Evolutionary conservation across 2,797 vertebrate species (phyloP).

Genomic region (Pangasius krempfi): DNA sequence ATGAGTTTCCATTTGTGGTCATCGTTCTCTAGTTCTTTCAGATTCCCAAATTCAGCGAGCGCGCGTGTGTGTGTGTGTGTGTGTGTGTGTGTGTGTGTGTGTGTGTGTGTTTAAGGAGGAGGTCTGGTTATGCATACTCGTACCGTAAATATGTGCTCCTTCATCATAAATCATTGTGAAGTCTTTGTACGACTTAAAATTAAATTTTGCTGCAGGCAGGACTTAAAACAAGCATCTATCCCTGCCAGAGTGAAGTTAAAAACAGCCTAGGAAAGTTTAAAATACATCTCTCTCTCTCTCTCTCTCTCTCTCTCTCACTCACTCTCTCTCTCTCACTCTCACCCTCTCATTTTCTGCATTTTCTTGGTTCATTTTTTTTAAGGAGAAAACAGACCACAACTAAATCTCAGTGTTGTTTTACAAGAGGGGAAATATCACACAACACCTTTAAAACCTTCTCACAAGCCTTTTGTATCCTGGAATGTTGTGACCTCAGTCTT

Average conservation of each 20-base stretch:
- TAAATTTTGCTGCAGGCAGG: neutral
- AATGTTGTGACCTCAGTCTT: constrained; percentile 28
- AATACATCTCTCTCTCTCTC: neutral
- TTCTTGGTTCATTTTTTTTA: neutral
- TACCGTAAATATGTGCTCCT: neutral
- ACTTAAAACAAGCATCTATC: neutral
- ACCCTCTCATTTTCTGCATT: neutral
- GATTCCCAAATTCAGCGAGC: neutral
- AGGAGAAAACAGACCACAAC: neutral
- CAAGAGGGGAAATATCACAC: constrained; percentile 4
- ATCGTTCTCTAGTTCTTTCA: neutral
- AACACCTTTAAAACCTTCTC: constrained; percentile 23
- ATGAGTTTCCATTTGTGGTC: neutral
- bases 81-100: neutral
- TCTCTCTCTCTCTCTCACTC: neutral
- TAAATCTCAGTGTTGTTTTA: constrained; percentile 23
- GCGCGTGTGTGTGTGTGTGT: neutral
- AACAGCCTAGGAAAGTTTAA: neutral
- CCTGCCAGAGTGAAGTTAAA: neutral
- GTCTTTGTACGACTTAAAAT: neutral
- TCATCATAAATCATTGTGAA: neutral
- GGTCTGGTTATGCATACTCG: neutral
- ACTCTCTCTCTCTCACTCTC: neutral
- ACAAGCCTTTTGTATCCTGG: constrained; percentile 24
- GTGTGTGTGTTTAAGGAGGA: neutral